Base-by-base conservation (phyloP, 2,113 vertebrate species). In the Pampusana beccarii region DNA sequence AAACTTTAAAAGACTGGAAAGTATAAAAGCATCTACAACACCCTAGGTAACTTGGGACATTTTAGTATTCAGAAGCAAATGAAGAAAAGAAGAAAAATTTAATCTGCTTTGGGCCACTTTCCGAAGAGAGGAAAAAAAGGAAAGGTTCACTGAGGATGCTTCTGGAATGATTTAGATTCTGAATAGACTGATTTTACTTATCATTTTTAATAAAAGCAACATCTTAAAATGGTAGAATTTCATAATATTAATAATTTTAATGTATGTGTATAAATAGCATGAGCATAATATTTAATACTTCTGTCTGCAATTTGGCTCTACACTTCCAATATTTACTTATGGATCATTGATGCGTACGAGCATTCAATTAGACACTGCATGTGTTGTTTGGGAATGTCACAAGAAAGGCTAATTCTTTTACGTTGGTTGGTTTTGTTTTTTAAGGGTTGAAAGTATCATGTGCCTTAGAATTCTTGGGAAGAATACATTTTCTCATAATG, bases 71-170 rank as follows among this genome's bases (percentile, higher is more conserved):
- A 74, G 33, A 65, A 57, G 11, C 3, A 78, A 77, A 58, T 28
- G 9, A n/a, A n/a, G n/a, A n/a, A n/a, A n/a, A 7, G 4, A 54
- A 93, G 9, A 60, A 79, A 77, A 77, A 58, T 2, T 44, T 60
- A 1, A 14, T 36, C 40, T 62, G 1, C 4, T 65, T 78, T 57
- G 16, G 4, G 10, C 9, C 11, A 26, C 10, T 31, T 50, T 46
- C 5, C 14, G 44, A 57, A 57, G 16, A 50, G 11, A 79, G 15
- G 9, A 31, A 36, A 3, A 25, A 77, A 67, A 46, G 1, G 11
- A 74, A 74, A 61, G 3, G 6, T 50, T 38, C 7, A 50, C 2
- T 20, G 13, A 26, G 0, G 0, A 60, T 62, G 9, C 2, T 62
- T 66, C 23, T 69, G n/a, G 14, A 80, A 46, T 54, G 83, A 73